Evolutionary conservation across 2,797 vertebrate species (phyloP).

Genomic region (Myoxocephalus aenaeus): DNA sequence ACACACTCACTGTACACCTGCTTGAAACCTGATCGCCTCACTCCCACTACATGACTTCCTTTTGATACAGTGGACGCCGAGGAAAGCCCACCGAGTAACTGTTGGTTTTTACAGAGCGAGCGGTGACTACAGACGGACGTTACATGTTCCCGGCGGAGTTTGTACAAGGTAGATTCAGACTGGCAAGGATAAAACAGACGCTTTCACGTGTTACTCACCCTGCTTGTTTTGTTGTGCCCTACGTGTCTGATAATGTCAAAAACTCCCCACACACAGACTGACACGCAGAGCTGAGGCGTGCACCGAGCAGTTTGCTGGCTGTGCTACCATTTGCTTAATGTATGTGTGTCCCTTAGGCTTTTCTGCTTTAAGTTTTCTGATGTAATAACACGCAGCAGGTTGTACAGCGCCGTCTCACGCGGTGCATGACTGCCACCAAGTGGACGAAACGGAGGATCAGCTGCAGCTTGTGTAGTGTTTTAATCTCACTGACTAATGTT

Average conservation of each 20-base stretch:
- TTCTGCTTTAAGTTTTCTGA: slow-evolving; percentile 78
- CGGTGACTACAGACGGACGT: slow-evolving; percentile 93
- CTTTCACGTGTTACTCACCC: slow-evolving; percentile 33
- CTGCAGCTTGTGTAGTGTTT: slow-evolving; percentile 6
- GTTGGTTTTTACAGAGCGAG: slow-evolving; percentile 89
- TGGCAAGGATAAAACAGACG: slow-evolving; percentile 13
- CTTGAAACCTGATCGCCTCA: slow-evolving; percentile 16
- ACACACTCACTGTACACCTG: slow-evolving; percentile 13
- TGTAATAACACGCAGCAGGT: slow-evolving; percentile 74
- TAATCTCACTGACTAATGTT: slow-evolving; percentile 46
- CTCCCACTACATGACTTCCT: neutral
- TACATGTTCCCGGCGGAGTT: slow-evolving; percentile 91
- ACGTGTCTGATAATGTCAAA: slow-evolving; percentile 52
- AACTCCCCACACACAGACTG: slow-evolving; percentile 49
- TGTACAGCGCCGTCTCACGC: slow-evolving; percentile 53
- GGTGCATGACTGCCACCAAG: slow-evolving; percentile 72
- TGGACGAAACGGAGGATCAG: slow-evolving; percentile 54
- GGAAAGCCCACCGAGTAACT: slow-evolving; percentile 58
- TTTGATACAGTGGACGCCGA: slow-evolving; percentile 12
- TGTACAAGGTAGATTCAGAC: slow-evolving; percentile 89
- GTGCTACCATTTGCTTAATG: slow-evolving; percentile 73
- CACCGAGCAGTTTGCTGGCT: slow-evolving; percentile 47
- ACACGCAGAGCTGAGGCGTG: slow-evolving; percentile 42
- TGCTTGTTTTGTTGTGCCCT: slow-evolving; percentile 59
- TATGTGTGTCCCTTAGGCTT: slow-evolving; percentile 71